Base-by-base conservation (phyloP, 2,113 vertebrate genomes). In the Perognathus longimembris region DNA sequence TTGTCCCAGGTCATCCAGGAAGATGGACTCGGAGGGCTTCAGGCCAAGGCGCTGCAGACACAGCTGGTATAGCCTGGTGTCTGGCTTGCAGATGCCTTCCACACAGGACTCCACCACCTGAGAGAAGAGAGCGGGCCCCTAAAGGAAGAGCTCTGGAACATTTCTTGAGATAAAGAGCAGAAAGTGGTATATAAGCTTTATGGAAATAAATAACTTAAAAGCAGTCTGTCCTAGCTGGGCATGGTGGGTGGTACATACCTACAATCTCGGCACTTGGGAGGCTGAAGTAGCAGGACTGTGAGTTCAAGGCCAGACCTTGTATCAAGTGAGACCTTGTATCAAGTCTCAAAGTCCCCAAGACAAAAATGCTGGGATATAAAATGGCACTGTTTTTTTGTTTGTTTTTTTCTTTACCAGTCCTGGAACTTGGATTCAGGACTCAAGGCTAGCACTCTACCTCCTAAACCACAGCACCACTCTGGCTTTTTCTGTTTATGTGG, bases 71-170 rank as follows among this genome's bases (percentile, higher is more conserved):
- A 98, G 97, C 42, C 67, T 91, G 57, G 96, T 97, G 90, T 98
- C 96, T 28, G 98, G 98, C 90, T 98, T 97, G 94, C 66, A 94
- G 79, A 98, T 14, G 21, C 98, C 98, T 95, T 98, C 98, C 81
- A 20, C 50, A 32, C 96, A 97, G 34, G 98, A 98, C 92, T 99
- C 98, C 32, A 98, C 85, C 15, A 98, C 32, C 98, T 99, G 74
- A n/a, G 34, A 14, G 1, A 9, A 86, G 57, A 59, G 6, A 78
- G 67, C 79, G 42, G 67, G 69, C 77, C 59, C 61, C 69, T 82
- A 86, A 88, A 78, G 50, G 76, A 14, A 36, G 32, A 86, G 50
- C 17, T 79, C 36, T 88, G 83, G 88, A 21, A 70, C 24, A 45
- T 64, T 54, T 82, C 34, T 93, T 91, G 61, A 71, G 92, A 91